Evolutionary conservation across 2,888 invertebrate species (phyloP), one percentile per base, ranked within the genome.

Genomic region (Oscheius sp.): DNA sequence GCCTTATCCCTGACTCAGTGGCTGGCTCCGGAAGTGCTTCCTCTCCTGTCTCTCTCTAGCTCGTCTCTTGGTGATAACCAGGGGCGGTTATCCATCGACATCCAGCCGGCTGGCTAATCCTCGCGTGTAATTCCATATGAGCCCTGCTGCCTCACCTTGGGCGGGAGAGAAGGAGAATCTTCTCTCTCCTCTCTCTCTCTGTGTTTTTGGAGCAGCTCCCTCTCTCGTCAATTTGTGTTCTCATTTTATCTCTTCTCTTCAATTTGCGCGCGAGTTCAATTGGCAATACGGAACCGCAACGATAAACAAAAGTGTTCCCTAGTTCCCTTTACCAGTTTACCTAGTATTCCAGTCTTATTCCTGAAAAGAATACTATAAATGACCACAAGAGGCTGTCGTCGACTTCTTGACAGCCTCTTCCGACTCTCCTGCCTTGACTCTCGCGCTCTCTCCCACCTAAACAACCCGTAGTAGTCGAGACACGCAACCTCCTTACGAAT

Each of bases 71-170:
- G 9, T 55, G 68, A 68, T 68, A 68, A 68, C 68, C 60, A 50
- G 50, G 68, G 53, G 42, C 42, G 42, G 42, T 42, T 42, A 42
- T 42, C 42, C 42, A 68, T 68, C 68, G 68, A 68, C 42, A 42
- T 42, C 68, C 68, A 55, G 68, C 55, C 68, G 55, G 68, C 68
- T 68, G 68, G 68, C 68, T 68, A 68, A 68, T 68, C 68, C 68
- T 68, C 55, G 53, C 68, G 68, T 55, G 68, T 68, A 53, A 68
- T 68, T 51, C 37, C 68, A 68, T 51, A 68, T 68, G 68, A 68
- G 68, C 55, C 55, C 53, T 7, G 59, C 63, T 35, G 55, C 53
- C 68, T 68, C 55, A 55, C 55, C 68, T 68, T 35, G 53, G n/a
- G 32, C 66, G 33, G 3, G 66, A 51, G 53, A 11, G 48, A 63